Base-by-base conservation (phyloP, 2,888 invertebrate genomes). In the Aphodius sticticus region DNA sequence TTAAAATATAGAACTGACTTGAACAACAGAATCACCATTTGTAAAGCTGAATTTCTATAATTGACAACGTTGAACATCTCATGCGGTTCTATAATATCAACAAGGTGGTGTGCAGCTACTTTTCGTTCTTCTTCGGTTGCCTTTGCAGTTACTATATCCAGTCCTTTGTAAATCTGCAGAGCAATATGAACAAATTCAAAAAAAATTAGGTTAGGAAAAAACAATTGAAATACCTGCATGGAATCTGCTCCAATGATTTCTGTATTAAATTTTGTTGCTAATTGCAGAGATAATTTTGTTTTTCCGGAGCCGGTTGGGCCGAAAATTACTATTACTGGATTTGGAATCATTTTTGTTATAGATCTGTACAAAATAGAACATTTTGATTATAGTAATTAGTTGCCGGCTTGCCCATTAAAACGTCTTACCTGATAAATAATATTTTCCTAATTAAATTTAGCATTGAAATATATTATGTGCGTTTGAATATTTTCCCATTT, bases 181-280 rank as follows among this genome's bases (percentile, higher is more conserved):
- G 4, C 9, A 77, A 76, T 35, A 26, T 14, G 26, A n/a, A 16
- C 16, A n/a, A 79, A 53, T 37, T 35, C 7, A 16, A 53, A 37
- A 16, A 53, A 53, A 37, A 15, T 2, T 36, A 77, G 16, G 70
- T 26, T n/a, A 9, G 26, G 35, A 53, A 53, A 53, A 53, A 53
- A 53, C 53, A 53, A 53, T 12, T 53, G 53, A 53, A 26, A 85
- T 86, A 97, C 97, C 94, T 99, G 99, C 98, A 99, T 99, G 16
- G 99, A 98, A 93, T 99, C 99, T 0, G 99, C 98, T 87, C 98
- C 98, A 81, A 99, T 96, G 80, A 99, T 95, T 92, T 99, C 99
- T 36, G 97, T 96, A 83, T 92, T 92, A 89, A 96, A 97, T 87
- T 92, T 93, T 85, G 93, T 92, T 0, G 98, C 98, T 83, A 99